Evolutionary conservation across 2,888 invertebrate species (phyloP).

Genomic region (Acanthosepion lycidas): DNA sequence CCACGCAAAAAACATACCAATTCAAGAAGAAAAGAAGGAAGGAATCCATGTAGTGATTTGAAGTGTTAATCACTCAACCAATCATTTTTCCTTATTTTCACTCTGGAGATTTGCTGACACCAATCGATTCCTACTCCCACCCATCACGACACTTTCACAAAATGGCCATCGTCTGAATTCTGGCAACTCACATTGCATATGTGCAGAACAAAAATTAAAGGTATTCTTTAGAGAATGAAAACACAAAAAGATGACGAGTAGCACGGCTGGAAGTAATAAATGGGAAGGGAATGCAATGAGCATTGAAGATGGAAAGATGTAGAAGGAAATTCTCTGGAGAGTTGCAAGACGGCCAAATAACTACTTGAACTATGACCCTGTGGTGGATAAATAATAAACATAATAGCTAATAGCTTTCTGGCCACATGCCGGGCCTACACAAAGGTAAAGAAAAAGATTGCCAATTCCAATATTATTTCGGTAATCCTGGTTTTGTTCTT

Average conservation of each 20-base stretch:
- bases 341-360: not conserved
- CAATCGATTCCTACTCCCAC: not conserved
- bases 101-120: slow-evolving; percentile 8
- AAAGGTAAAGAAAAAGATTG: not conserved
- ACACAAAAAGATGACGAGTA: slow-evolving; percentile 21
- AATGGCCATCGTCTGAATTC: slow-evolving; percentile 22
- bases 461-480: not conserved
- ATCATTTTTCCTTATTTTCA: slow-evolving; percentile 33
- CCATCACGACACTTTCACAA: slow-evolving; percentile 9
- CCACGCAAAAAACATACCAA: not conserved
- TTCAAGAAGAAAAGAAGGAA: too few species aligned
- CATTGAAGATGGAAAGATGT: slow-evolving; percentile 20
- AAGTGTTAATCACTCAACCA: slow-evolving; percentile 10
- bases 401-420: slow-evolving; percentile 33
- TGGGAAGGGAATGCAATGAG: slow-evolving; percentile 18
- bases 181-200: slow-evolving; percentile 8
- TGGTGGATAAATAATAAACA: slow-evolving; percentile 33
- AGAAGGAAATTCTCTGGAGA: not conserved
- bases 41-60: slow-evolving; percentile 33
- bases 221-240: slow-evolving; percentile 33
- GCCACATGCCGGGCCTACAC: not conserved
- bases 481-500: not conserved
- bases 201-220: slow-evolving; percentile 33
- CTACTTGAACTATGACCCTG: slow-evolving; percentile 33
- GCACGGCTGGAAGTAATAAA: slow-evolving; percentile 23